Conservation (phyloP, 2,797 vertebrate genomes). For the Manis javanica region DNA sequence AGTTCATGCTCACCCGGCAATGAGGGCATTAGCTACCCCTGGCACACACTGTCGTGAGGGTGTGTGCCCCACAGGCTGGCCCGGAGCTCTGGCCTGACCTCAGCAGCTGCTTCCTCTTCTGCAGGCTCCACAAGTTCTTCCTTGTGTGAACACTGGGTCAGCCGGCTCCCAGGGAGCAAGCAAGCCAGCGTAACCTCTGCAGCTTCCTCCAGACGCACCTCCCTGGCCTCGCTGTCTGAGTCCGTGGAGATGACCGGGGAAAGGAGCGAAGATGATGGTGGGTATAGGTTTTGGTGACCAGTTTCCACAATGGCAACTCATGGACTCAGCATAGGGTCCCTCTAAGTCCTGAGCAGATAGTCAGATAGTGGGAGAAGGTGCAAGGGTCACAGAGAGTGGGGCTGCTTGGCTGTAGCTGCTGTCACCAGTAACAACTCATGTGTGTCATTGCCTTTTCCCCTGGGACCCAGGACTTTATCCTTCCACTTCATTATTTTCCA, state of each 20-base stretch:
- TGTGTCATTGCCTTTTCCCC: neutral
- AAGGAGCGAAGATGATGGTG: conserved; percentile 97
- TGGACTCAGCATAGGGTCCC: neutral
- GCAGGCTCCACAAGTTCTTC: conserved; percentile 98
- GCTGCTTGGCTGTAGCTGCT: rapidly evolving
- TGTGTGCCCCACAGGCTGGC: rapidly evolving
- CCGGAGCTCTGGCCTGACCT: neutral
- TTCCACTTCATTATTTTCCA: neutral
- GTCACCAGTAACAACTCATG: neutral
- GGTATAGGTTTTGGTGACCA: conserved; percentile 56
- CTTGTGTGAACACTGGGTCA: conserved; percentile 98
- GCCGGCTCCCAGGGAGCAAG: conserved; percentile 95
- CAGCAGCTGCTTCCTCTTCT: neutral
- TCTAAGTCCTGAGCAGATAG: neutral
- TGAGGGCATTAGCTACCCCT: neutral
- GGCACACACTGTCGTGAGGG: neutral
- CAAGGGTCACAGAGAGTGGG: neutral
- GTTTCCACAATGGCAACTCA: neutral
- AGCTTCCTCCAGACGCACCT: conserved; percentile 96
- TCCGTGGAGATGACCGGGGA: conserved; percentile 95
- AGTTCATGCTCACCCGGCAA: neutral
- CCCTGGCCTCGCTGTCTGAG: conserved; percentile 95
- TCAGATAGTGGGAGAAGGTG: neutral
- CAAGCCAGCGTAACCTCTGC: conserved; percentile 96
- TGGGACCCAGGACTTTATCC: neutral